Evolutionary conservation across 2,888 invertebrate genomes (phyloP), one percentile per base, ranked within the genome.

Genomic region (Harpalus rufipes): DNA sequence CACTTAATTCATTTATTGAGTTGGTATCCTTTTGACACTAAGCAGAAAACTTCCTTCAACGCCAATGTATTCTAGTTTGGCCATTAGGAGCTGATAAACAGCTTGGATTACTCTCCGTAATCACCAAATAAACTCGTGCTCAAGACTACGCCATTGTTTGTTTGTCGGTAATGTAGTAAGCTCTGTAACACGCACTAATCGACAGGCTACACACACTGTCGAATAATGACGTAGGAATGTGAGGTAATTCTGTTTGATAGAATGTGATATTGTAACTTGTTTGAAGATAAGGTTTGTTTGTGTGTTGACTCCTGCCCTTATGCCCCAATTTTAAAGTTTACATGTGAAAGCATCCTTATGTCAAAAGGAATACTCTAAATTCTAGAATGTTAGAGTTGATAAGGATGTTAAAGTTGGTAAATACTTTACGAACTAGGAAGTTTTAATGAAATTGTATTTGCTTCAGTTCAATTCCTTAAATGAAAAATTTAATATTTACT

Each of bases 81-180:
- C 25, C 51, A n/a, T 74, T 51, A 74, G 44, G 51, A 51, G 51
- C 72, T 68, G 82, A 81, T 82, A 82, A 82, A 72, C 72, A 32
- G 51, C 58, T 21, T 72, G 58, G 58, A 72, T 72, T 72, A 82
- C 82, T 72, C 72, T 25, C 41, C 72, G 58, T 58, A 72, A 82
- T 82, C 72, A 56, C 68, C 68, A 63, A 65, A 65, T 68, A 65
- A 78, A 78, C 78, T 78, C 44, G 21, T 32, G 32, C 6, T 32
- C 5, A 32, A 32, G 32, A 32, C 32, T 32, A 5, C 78, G 25
- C 56, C 81, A 81, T 68, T 81, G 51, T 68, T 56, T 68, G 39
- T 65, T 81, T 12, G 65, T 72, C 72, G 74, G 51, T 44, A 21
- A 74, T 14, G 1, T 63, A 44, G 18, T 44, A 51, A 44, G 18